These are phyloP conservation scores for Gymnobelideus leadbeateri DNA, from an alignment of 2,113 vertebrate genomes.

Conservation along the genomic window DNA sequence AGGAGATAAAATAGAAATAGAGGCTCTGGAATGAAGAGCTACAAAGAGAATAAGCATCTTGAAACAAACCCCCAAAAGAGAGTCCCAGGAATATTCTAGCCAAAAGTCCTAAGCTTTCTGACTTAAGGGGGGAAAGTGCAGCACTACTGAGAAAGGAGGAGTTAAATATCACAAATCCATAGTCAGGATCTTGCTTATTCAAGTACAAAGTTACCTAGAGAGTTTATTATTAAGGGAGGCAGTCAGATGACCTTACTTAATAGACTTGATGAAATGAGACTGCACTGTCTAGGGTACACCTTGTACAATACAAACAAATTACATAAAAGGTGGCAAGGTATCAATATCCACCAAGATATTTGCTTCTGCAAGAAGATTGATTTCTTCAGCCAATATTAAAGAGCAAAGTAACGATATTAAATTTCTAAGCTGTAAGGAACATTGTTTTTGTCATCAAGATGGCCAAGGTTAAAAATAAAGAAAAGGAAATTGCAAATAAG, in stretches of 20 bases:
- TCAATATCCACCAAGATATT: not conserved
- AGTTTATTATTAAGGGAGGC: not conserved
- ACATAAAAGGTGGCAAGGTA: not conserved
- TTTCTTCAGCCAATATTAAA: not conserved
- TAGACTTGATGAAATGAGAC: not conserved
- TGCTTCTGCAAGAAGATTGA: not conserved
- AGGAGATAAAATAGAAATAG: not conserved
- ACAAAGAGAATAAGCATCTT: not conserved
- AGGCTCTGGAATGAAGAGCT: not conserved
- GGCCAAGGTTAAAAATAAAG: not conserved
- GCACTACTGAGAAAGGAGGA: not conserved
- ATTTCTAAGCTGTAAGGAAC: not conserved
- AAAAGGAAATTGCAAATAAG: not conserved
- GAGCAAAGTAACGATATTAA: not conserved
- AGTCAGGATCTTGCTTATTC: not conserved
- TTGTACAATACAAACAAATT: not conserved
- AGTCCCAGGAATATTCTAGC: not conserved
- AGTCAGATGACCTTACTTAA: not conserved
- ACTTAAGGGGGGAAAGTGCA: not conserved
- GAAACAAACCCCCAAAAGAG: not conserved
- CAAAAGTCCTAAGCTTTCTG: not conserved
- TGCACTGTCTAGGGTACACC: not conserved
- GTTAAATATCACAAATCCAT: not conserved
- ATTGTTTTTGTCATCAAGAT: not conserved
- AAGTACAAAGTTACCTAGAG: not conserved